These are phyloP conservation scores for Myotis myotis DNA, from an alignment of 2,797 vertebrate species.

Conservation along the genomic window DNA sequence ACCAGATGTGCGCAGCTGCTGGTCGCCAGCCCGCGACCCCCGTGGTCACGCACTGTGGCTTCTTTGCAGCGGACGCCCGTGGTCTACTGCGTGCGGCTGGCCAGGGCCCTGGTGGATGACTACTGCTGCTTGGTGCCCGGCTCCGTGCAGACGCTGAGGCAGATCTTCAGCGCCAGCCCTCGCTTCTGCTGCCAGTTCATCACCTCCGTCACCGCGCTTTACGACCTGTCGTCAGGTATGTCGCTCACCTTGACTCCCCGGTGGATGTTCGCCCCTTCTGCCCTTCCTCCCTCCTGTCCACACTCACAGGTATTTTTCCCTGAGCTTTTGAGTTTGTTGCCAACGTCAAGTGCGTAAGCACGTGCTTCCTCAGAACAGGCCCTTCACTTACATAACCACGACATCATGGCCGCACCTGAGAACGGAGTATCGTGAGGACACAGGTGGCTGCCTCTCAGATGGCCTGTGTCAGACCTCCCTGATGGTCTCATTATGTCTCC, in stretches of 20 bases:
- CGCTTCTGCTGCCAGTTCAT: conserved; percentile 99
- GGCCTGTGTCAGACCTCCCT: background rate
- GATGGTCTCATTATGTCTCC: background rate
- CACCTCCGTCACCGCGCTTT: conserved; percentile 93
- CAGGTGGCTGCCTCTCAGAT: background rate
- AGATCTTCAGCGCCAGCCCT: conserved; percentile 93
- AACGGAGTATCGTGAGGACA: background rate
- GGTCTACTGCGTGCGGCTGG: conserved; percentile 92
- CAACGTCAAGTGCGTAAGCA: background rate
- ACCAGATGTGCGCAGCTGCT: fast-evolving
- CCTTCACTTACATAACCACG: fast-evolving
- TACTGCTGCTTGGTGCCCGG: conserved; percentile 96
- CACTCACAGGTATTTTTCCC: background rate
- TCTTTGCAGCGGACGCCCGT: conserved; percentile 90
- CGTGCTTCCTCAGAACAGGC: background rate
- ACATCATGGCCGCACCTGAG: background rate
- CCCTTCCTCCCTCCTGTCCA: background rate
- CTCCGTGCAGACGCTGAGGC: conserved; percentile 92
- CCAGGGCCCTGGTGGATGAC: conserved; percentile 94
- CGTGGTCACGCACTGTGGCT: background rate
- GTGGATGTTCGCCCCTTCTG: no score
- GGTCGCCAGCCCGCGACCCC: fast-evolving
- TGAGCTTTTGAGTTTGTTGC: background rate
- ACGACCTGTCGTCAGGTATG: conserved; percentile 91
- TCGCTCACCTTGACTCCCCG: background rate